Percentiles rank a stretch among this genome's conserved stretches.
These are phyloP conservation scores for Noctua fimbriata DNA, from an alignment of 2,888 invertebrate genomes.

Conservation along the genomic window DNA sequence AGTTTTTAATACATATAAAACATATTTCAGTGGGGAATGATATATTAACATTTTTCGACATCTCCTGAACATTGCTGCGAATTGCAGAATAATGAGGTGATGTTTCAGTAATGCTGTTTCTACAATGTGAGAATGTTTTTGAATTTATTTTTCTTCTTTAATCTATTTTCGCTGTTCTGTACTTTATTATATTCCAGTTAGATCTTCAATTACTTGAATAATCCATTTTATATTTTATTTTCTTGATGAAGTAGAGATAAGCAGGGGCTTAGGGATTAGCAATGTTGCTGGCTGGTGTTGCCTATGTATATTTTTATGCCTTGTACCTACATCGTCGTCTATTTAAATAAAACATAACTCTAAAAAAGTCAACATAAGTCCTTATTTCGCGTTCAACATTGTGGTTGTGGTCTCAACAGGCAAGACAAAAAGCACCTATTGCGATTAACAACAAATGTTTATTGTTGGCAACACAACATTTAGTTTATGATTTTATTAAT, in stretches of 20 bases:
- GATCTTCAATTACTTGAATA: neutral
- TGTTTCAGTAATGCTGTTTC: slow-evolving; percentile 25
- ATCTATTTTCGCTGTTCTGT: neutral
- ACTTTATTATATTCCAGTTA: neutral
- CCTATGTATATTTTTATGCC: neutral
- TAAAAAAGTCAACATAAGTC: neutral
- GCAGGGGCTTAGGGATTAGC: neutral
- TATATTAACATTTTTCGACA: slow-evolving; percentile 55
- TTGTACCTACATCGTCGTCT: neutral
- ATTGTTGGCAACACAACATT: neutral
- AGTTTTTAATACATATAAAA: slow-evolving; percentile 66
- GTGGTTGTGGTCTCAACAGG: neutral
- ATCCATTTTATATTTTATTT: neutral
- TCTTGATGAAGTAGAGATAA: neutral
- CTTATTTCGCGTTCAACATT: neutral
- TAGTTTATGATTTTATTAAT: no score
- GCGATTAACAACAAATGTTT: neutral
- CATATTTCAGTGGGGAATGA: slow-evolving; percentile 51
- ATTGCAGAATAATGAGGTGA: slow-evolving; percentile 41
- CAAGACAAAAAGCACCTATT: no score
- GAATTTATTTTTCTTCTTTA: neutral
- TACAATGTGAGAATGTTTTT: neutral
- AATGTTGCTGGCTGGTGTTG: neutral
- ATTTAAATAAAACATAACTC: neutral
- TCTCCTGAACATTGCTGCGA: slow-evolving; percentile 44